Conservation (phyloP, 1,140 invertebrate genomes). For the Gonioctena quinquepunctata region DNA sequence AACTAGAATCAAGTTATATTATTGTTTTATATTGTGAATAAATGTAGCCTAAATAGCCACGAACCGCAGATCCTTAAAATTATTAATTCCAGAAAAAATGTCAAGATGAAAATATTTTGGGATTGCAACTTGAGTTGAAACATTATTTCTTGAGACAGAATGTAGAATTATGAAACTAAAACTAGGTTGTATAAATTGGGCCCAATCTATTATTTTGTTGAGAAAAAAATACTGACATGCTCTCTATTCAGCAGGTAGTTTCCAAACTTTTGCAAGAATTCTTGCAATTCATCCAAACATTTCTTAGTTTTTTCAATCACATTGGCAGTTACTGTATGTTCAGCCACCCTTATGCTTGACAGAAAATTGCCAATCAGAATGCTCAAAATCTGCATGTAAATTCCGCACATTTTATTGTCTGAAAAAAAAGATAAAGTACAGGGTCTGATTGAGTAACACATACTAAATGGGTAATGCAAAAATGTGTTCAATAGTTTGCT, state of each 20-base stretch:
- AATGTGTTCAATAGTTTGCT: no score
- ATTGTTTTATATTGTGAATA: no score
- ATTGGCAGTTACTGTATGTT: constrained; percentile 39
- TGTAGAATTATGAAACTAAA: no score
- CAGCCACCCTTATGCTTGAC: constrained; percentile 40
- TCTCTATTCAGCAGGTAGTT: constrained; percentile 40
- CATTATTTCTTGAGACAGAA: no score
- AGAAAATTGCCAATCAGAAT: constrained; percentile 35
- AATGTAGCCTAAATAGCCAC: no score
- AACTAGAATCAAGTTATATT: no score
- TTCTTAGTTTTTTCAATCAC: constrained; percentile 44
- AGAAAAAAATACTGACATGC: constrained; percentile 44
- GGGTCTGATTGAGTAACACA: no score
- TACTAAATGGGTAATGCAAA: no score
- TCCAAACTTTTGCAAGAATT: constrained; percentile 41
- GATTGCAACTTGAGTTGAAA: no score
- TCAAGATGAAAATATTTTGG: no score
- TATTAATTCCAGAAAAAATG: no score
- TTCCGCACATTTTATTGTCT: not conserved
- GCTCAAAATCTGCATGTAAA: constrained; percentile 36
- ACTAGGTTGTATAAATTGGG: not conserved
- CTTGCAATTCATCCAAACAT: constrained; percentile 38
- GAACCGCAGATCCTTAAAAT: not conserved
- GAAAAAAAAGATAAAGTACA: not conserved
- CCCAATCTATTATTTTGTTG: constrained; percentile 13